phyloP scores from a whole-genome alignment of 2,113 vertebrate genomes.

The Synodontis membranacea region DNA sequence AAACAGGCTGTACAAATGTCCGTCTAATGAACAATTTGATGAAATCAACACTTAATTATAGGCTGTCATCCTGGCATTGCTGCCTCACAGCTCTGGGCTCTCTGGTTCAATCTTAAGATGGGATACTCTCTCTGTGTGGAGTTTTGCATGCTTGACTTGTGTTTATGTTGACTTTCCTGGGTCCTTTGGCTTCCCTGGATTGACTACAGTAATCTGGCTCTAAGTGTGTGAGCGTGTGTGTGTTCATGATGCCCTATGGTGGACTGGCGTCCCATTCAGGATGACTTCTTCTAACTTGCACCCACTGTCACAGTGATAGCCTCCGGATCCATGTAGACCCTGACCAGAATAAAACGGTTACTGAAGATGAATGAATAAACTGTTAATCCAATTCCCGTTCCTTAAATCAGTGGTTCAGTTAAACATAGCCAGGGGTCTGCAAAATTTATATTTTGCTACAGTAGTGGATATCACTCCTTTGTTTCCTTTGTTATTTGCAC shows the following conservation, averaged over 20 bases:
- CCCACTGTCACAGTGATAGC: background rate
- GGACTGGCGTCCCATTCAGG: background rate
- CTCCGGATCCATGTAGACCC: background rate
- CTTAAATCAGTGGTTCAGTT: background rate
- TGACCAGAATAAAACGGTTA: background rate
- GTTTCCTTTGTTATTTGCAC: too few species aligned
- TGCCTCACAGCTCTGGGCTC: background rate
- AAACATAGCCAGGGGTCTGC: background rate
- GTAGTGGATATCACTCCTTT: too few species aligned
- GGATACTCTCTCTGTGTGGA: background rate
- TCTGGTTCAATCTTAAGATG: background rate
- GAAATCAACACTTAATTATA: background rate
- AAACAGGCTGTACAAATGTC: background rate
- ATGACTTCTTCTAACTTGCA: background rate
- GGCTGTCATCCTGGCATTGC: background rate
- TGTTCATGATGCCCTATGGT: background rate
- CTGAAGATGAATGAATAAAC: background rate
- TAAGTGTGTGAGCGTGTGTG: background rate
- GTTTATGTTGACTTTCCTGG: background rate
- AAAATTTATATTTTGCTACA: background rate
- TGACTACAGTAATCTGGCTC: background rate
- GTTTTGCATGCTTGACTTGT: background rate
- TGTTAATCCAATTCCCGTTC: background rate
- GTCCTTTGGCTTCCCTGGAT: background rate
- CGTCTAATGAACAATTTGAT: background rate